Evolutionary conservation across 2,888 invertebrate species (phyloP).

Genomic region (Neocrepidodera transversa): DNA sequence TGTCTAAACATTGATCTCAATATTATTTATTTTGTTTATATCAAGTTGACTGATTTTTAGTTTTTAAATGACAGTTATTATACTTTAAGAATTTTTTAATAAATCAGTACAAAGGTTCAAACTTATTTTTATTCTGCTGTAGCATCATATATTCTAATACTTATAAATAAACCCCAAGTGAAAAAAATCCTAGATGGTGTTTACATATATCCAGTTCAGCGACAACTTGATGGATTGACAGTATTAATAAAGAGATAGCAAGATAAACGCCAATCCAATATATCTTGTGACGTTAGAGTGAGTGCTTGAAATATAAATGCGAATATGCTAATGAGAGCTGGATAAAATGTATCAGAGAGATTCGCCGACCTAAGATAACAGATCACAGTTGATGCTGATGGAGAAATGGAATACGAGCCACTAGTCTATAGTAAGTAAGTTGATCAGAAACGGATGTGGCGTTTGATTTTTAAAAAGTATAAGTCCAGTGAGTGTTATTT

Average conservation of each 20-base stretch:
- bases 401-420: constrained; percentile 23
- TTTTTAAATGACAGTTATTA: too few relatives aligned
- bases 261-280: constrained; percentile 7
- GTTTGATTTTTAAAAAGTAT: neutral
- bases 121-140: too few relatives aligned
- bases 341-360: constrained; percentile 12
- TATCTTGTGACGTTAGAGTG: neutral
- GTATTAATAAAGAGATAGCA: constrained; percentile 16
- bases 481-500: too few relatives aligned
- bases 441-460: constrained; percentile 2
- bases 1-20: too few relatives aligned
- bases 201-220: constrained; percentile 18
- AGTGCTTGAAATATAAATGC: constrained; percentile 9
- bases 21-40: too few relatives aligned
- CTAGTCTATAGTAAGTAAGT: neutral
- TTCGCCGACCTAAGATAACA: constrained; percentile 18
- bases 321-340: constrained; percentile 11
- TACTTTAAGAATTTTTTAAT: too few relatives aligned
- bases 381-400: neutral
- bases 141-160: too few relatives aligned
- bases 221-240: constrained; percentile 26
- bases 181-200: constrained; percentile 14
- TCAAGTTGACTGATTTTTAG: too few relatives aligned
- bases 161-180: too few relatives aligned
- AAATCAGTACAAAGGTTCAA: too few relatives aligned